Evolutionary conservation across 2,888 invertebrate species (phyloP).

Genomic region (Drosophila testacea): DNA sequence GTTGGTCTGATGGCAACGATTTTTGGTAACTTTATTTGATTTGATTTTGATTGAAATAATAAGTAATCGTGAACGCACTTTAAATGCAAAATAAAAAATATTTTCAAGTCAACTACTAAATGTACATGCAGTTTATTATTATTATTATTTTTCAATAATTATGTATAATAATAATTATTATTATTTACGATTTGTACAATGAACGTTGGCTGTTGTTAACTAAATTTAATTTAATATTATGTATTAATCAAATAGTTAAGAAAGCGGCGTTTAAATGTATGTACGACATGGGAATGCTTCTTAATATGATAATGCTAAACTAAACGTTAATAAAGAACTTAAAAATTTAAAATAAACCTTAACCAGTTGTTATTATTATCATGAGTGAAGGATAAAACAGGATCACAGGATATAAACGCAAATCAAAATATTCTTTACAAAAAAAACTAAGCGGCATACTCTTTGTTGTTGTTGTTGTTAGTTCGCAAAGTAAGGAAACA

Average conservation of each 20-base stretch:
- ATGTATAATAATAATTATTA: constrained; percentile 27
- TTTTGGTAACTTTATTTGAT: constrained; percentile 7
- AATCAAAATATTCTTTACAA: constrained; percentile 4
- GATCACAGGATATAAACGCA: neutral
- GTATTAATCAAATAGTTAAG: constrained; percentile 14
- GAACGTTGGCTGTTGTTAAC: constrained; percentile 57
- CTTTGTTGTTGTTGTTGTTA: constrained; percentile 33
- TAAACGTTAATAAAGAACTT: constrained; percentile 32
- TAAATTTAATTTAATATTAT: constrained; percentile 31
- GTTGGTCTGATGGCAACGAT: constrained; percentile 58
- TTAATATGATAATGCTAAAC: constrained; percentile 35
- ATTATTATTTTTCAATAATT: constrained; percentile 15
- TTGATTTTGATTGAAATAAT: constrained; percentile 26
- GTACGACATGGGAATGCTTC: constrained; percentile 27
- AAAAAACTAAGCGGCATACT: constrained; percentile 18
- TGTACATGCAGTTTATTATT: constrained; percentile 57
- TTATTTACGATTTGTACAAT: constrained; percentile 56
- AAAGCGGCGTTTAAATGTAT: constrained; percentile 29
- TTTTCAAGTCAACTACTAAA: constrained; percentile 44
- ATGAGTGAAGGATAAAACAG: constrained; percentile 14
- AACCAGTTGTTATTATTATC: constrained; percentile 42
- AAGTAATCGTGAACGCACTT: constrained; percentile 30
- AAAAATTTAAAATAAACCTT: constrained; percentile 39
- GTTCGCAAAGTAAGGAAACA: constrained; percentile 38
- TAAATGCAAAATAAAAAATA: constrained; percentile 41